Conservation (phyloP, 1,140 invertebrate genomes). For the Caenorhabditis latens region DNA sequence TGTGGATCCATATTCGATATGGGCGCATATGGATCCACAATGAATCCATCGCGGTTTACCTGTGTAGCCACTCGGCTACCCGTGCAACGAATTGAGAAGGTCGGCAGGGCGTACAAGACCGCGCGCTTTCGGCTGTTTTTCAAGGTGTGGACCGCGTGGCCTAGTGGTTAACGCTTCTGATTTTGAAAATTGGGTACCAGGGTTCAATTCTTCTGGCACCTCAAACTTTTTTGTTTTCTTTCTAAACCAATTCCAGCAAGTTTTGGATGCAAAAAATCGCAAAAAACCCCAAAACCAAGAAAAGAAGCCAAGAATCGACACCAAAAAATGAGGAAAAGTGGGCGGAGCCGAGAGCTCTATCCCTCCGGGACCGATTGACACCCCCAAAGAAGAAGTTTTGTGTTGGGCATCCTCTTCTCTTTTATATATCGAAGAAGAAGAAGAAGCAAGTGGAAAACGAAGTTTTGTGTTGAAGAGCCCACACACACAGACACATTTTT, state of each 20-base stretch:
- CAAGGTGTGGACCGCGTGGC: background rate
- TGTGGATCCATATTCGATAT: too few species aligned
- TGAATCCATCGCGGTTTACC: too few species aligned
- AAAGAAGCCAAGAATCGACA: background rate
- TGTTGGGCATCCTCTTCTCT: background rate
- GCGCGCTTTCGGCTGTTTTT: too few species aligned
- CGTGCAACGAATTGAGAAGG: too few species aligned
- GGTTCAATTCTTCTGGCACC: background rate
- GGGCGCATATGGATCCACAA: too few species aligned
- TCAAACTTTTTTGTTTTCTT: background rate
- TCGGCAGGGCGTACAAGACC: too few species aligned
- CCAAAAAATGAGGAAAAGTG: background rate
- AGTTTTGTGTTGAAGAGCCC: slow-evolving; percentile 9
- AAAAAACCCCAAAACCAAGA: background rate
- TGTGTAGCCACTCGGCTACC: too few species aligned
- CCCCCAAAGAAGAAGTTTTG: slow-evolving; percentile 7
- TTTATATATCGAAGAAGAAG: background rate
- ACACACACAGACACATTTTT: background rate
- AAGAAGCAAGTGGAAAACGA: background rate
- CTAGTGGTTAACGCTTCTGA: background rate
- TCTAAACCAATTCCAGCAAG: background rate
- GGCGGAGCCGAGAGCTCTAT: background rate
- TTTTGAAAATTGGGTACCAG: background rate
- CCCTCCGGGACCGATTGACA: slow-evolving; percentile 36
- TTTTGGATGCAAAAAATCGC: background rate